Evolutionary conservation across 1,140 invertebrate genomes (phyloP), one percentile per base, ranked within the genome.

Genomic region (Acromyrmex heyeri): DNA sequence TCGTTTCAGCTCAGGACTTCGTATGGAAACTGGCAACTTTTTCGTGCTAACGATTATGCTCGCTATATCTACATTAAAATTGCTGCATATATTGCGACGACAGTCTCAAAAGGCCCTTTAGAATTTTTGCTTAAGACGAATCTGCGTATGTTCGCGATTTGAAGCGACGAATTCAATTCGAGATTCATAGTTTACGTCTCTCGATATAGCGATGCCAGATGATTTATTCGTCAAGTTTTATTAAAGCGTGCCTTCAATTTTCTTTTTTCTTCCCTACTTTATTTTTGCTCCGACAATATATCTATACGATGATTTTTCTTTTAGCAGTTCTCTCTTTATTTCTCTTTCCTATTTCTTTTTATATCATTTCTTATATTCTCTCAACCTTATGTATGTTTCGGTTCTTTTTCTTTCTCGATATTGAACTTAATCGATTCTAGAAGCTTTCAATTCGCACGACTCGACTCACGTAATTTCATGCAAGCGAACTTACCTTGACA

Each of bases 321-420:
- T 44, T 7, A 44, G 14, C 14, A 38, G 21, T 44, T 79, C 27
- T n/a, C 18, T 38, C 38, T 16, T 50, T 5, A 4, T 44, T 27
- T 64, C 48, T 57, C n/a, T 67, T 44, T 30, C 10, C 21, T 27
- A 7, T 69, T 12, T 44, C 10, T 67, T 44, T 0, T 69, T 44
- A 16, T 59, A 61, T 3, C 1, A 3, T 24, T 27, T 27, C 3
- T 4, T 38, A n/a, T 10, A 48, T 53, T 69, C 48, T 55, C 10
- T 70, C n/a, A 12, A 12, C 12, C 14, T 55, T 55, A 34, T 6
- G 2, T 38, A 12, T 1, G 18, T 44, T 0, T 75, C 27, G 44
- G n/a, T 88, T 78, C 21, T 70, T 70, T 30, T 5, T 57, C 55
- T 65, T 75, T 18, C 6, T 55, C 44, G 27, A 65, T 78, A 3